Base-by-base conservation (phyloP, 2,888 invertebrate genomes). In the Baccha elongata region DNA sequence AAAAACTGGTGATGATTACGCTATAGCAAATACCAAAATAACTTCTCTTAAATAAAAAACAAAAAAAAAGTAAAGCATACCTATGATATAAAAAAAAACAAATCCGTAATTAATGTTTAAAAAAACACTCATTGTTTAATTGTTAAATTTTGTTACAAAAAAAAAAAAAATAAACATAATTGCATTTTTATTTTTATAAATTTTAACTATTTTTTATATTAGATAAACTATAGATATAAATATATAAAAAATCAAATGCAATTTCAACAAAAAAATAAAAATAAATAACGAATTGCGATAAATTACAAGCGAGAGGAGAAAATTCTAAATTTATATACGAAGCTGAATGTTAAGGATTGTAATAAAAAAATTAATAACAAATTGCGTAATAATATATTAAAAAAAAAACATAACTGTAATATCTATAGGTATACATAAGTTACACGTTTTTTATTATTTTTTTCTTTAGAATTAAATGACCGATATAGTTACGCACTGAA, bases 321-420 rank as follows among this genome's bases (percentile, higher is more conserved):
- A 75, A 71, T 81, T 72, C 80, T 80, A 85, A 85, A 85, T 85
- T 85, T 84, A 80, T 75, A 84, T 73, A 79, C 72, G 76, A 85
- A 83, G 65, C 71, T 64, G 35, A 79, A 74, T 46, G 68, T 75
- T 75, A 71, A 80, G 75, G 52, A 71, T 71, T 78, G 68, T 72
- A 83, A 58, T 64, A 37, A 23, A 65, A 60, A 52, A 11, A 53
- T n/a, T 23, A 42, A 26, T 11, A 48, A 58, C 11, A 65, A 42
- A 62, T 44, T 62, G 42, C 62, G 55, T 60, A 65, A 58, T 21
- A 21, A 69, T 21, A 80, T n/a, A 37, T 26, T 15, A 48, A 21
- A 50, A 74, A 48, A 3, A 17, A 60, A 37, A 64, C 42, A 55
- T 68, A 53, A 37, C 26, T 44, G 46, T 44, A 44, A 50, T 50